A percentile compares a stretch with the other conserved stretches of the same genome.
phyloP scores from a whole-genome alignment of 2,888 invertebrate genomes.

The Oscheius sp. region DNA sequence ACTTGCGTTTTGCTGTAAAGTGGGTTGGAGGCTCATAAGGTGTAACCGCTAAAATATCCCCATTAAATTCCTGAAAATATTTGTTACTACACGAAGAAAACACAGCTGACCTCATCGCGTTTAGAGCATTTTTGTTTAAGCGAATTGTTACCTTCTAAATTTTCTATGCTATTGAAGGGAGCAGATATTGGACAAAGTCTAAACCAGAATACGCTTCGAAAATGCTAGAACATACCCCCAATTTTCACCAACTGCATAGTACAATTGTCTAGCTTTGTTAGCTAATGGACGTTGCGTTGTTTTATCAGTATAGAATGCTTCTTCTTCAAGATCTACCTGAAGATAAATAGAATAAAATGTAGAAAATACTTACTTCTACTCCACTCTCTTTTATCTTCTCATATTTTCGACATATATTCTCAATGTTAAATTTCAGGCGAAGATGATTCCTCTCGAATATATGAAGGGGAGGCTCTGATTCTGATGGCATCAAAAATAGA shows the following conservation, averaged over 20 bases:
- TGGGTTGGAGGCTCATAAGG: not conserved
- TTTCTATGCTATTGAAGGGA: not conserved
- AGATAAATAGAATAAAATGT: too few relatives aligned
- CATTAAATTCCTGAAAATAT: not conserved
- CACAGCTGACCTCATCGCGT: not conserved
- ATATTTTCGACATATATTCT: constrained; percentile 23
- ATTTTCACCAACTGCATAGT: constrained; percentile 7
- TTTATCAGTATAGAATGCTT: not conserved
- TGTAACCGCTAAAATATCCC: not conserved
- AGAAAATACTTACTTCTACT: not conserved
- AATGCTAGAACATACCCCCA: too few relatives aligned
- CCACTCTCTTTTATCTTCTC: constrained; percentile 30
- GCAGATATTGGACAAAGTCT: constrained; percentile 17
- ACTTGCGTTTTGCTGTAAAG: not conserved
- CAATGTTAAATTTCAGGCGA: constrained; percentile 21
- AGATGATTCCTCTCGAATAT: constrained; percentile 3
- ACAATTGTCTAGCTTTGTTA: not conserved
- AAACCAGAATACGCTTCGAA: too few relatives aligned
- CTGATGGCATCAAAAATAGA: not conserved
- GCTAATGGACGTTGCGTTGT: not conserved
- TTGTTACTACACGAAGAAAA: too few relatives aligned
- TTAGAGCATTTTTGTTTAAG: constrained; percentile 13
- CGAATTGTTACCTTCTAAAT: not conserved
- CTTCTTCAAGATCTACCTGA: not conserved
- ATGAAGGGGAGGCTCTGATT: not conserved